Evolutionary conservation across 2,113 vertebrate genomes (phyloP).

Genomic region (Odontophorus gujanensis): DNA sequence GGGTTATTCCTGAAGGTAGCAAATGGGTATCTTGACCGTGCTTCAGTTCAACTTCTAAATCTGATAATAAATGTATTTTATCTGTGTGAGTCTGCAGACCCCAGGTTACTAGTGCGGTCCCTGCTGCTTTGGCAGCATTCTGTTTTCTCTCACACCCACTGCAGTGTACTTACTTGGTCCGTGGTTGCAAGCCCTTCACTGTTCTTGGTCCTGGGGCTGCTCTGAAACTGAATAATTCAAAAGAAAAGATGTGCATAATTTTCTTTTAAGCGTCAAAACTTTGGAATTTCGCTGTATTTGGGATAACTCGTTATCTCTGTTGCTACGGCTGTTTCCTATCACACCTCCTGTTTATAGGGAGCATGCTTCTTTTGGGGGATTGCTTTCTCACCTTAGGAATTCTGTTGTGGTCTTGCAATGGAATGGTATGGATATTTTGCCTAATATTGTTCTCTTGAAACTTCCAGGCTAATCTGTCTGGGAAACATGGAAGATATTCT

Average conservation of each 20-base stretch:
- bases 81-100: neutral
- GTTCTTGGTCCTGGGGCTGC: neutral
- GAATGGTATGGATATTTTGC: slow-evolving; percentile 13
- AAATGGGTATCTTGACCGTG: neutral
- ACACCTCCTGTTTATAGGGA: neutral
- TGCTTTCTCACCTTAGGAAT: neutral
- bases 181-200: neutral
- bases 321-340: neutral
- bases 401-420: neutral
- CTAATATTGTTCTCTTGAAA: slow-evolving; percentile 30
- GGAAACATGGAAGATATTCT: slow-evolving; percentile 62
- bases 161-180: neutral
- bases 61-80: neutral
- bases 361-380: neutral
- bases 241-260: neutral
- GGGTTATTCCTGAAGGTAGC: neutral
- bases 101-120: neutral
- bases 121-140: neutral
- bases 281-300: neutral
- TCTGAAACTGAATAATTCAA: neutral
- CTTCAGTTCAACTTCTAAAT: neutral
- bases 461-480: slow-evolving; percentile 38
- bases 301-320: neutral
- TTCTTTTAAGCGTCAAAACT: neutral
- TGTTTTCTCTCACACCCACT: neutral